Percentiles rank a stretch among this genome's conserved stretches.
Conservation (phyloP, 2,113 vertebrate genomes). For the Phaetusa simplex region DNA sequence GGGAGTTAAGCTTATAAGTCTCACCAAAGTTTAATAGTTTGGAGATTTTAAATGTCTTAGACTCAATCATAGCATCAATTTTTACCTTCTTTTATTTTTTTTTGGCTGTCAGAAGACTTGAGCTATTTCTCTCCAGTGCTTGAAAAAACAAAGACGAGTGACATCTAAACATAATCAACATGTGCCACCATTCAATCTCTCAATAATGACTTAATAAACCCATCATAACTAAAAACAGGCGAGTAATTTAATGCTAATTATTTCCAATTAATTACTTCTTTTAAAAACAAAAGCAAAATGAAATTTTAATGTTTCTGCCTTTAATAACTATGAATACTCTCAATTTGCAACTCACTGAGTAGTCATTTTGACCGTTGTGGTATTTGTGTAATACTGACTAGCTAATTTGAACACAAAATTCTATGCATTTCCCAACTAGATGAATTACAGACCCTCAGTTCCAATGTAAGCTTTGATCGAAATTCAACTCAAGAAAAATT, state of each 20-base stretch:
- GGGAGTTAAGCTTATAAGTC: neutral
- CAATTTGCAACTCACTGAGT: neutral
- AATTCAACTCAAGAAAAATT: neutral
- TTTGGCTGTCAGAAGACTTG: neutral
- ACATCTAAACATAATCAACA: slow-evolving; percentile 24
- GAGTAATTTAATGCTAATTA: slow-evolving; percentile 27
- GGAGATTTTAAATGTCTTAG: neutral
- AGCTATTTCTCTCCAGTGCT: neutral
- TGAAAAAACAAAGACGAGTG: neutral
- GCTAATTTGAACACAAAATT: neutral
- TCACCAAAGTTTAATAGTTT: neutral
- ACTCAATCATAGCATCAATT: neutral
- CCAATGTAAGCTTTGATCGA: neutral
- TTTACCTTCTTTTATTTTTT: neutral
- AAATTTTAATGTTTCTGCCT: neutral
- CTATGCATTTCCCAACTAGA: neutral
- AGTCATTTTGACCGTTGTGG: neutral
- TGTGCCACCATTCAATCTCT: neutral
- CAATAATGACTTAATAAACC: slow-evolving; percentile 10
- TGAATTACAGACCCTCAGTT: neutral
- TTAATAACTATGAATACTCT: neutral
- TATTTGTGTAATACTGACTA: neutral
- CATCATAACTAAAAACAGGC: neutral
- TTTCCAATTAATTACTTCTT: neutral
- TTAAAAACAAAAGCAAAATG: neutral